Conservation (phyloP, 2,888 invertebrate genomes). For the Drosophila tripunctata region DNA sequence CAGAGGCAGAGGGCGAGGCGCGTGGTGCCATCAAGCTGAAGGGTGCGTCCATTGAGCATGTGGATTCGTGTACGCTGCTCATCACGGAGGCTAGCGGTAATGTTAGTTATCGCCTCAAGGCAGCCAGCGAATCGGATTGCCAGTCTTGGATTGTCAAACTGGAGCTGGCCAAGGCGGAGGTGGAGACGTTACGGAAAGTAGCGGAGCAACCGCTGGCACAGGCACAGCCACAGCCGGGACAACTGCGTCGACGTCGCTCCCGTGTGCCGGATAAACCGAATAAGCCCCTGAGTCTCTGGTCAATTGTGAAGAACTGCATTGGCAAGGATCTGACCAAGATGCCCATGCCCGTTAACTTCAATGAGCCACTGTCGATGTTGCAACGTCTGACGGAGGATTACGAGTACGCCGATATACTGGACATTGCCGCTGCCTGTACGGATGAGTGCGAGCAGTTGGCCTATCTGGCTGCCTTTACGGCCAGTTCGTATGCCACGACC, state of each 20-base stretch:
- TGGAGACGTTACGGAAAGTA: too few relatives aligned
- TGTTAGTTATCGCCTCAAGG: conserved; percentile 91
- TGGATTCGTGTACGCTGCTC: conserved; percentile 97
- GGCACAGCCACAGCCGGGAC: background rate
- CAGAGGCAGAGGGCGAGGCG: conserved; percentile 98
- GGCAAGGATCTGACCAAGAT: conserved; percentile 99
- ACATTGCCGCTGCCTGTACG: conserved; percentile 92
- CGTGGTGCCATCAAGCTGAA: conserved; percentile 98
- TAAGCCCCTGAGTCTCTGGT: conserved; percentile 98
- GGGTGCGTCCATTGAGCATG: conserved; percentile 95
- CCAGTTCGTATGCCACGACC: conserved; percentile 95
- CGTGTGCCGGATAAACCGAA: conserved; percentile 96
- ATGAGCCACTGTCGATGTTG: conserved; percentile 99
- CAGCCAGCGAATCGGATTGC: conserved; percentile 96
- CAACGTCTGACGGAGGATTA: conserved; percentile 98
- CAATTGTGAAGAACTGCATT: conserved; percentile 99
- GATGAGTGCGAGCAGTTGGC: conserved; percentile 97
- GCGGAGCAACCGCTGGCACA: too few relatives aligned
- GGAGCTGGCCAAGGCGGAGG: conserved; percentile 96
- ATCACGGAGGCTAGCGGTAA: conserved; percentile 95
- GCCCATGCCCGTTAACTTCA: conserved; percentile 99
- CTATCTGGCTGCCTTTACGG: conserved; percentile 97
- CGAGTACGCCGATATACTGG: conserved; percentile 96
- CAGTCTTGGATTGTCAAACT: conserved; percentile 99
- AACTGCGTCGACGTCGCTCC: conserved; percentile 86